Percentiles rank a stretch among this genome's conserved stretches.
phyloP scores from a whole-genome alignment of 2,113 vertebrate genomes.

The Lophotis ruficrista region DNA sequence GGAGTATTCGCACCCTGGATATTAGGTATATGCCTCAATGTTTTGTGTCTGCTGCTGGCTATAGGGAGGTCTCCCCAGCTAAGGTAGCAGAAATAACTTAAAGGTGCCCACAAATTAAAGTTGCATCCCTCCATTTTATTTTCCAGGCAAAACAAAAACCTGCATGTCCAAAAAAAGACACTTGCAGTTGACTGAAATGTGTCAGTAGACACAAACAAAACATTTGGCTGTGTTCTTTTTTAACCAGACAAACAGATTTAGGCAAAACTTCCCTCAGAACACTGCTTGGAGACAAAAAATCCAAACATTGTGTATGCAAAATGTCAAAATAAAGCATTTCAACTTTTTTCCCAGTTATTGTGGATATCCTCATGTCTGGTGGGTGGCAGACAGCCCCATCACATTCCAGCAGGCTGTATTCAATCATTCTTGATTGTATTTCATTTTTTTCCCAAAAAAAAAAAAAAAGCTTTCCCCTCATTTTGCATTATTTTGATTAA shows the following conservation, averaged over 20 bases:
- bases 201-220: conserved; percentile 2
- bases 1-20: background rate
- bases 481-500: conserved; percentile 51
- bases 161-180: background rate
- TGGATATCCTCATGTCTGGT: background rate
- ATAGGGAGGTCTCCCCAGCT: background rate
- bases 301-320: background rate
- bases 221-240: background rate
- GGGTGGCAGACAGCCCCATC: background rate
- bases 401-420: background rate
- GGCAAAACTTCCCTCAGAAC: background rate
- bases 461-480: background rate
- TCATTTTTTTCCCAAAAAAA: background rate
- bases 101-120: background rate
- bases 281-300: background rate
- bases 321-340: background rate
- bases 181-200: conserved; percentile 3
- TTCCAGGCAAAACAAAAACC: background rate
- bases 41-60: background rate
- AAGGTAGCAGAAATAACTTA: background rate
- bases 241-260: conserved; percentile 2
- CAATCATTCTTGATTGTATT: background rate
- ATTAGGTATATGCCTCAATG: background rate
- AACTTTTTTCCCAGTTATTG: background rate
- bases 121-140: background rate